Evolutionary conservation across 2,888 invertebrate species (phyloP).

Genomic region (Labia minor): DNA sequence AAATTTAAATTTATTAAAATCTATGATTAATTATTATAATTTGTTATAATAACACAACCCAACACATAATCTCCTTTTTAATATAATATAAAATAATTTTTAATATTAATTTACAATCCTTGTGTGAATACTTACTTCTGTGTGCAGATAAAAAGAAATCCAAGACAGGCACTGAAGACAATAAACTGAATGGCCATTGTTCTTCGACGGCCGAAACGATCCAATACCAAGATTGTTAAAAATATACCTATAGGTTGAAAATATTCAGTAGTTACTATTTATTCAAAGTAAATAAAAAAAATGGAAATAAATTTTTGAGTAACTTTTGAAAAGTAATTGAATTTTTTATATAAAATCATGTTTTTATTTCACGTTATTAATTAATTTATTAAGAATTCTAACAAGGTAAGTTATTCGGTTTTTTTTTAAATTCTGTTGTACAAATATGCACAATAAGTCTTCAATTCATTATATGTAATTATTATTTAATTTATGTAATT

Average conservation of each 20-base stretch:
- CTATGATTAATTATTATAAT: background rate
- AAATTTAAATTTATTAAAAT: slow-evolving; percentile 23
- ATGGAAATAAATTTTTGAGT: too few relatives aligned
- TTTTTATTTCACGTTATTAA: too few relatives aligned
- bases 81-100: slow-evolving; percentile 23
- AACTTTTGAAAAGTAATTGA: slow-evolving; percentile 17
- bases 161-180: slow-evolving; percentile 65
- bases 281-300: slow-evolving; percentile 18
- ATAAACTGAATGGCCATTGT: slow-evolving; percentile 91
- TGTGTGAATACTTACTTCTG: slow-evolving; percentile 53
- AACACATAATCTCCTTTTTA: too few relatives aligned
- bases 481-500: slow-evolving; percentile 15
- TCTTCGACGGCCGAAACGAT: slow-evolving; percentile 77
- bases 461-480: too few relatives aligned
- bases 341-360: slow-evolving; percentile 19
- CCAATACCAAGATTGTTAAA: slow-evolving; percentile 78
- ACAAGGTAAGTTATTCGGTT: too few relatives aligned
- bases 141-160: slow-evolving; percentile 61
- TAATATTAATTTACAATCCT: slow-evolving; percentile 25
- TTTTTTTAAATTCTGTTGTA: too few relatives aligned
- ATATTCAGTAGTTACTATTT: background rate
- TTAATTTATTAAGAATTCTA: too few relatives aligned
- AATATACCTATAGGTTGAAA: slow-evolving; percentile 56
- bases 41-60: too few relatives aligned
- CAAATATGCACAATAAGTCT: too few relatives aligned